phyloP scores from a whole-genome alignment of 2,888 invertebrate species.

The Neoitamus cyanurus region DNA sequence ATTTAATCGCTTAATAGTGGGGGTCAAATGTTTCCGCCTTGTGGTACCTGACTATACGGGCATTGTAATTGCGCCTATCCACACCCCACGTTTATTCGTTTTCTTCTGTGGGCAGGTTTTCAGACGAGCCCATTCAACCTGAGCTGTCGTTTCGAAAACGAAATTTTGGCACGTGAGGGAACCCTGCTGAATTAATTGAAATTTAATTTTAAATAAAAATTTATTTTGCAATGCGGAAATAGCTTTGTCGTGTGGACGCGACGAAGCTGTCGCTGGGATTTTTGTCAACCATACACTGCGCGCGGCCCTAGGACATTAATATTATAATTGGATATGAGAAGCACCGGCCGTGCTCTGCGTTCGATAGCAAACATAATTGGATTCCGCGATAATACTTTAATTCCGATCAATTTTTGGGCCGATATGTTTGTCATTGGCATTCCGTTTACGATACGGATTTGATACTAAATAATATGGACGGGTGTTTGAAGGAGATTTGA shows the following conservation, averaged over 20 bases:
- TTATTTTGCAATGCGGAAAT: neutral
- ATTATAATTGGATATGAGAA: conserved; percentile 37
- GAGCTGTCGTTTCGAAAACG: neutral
- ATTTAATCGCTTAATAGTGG: conserved; percentile 34
- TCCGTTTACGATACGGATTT: neutral
- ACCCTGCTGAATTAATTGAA: neutral
- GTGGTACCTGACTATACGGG: neutral
- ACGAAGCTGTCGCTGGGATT: neutral
- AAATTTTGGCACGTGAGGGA: neutral
- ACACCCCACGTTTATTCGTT: neutral
- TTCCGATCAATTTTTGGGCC: conserved; percentile 25
- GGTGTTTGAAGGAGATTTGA: neutral
- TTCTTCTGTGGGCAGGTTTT: neutral
- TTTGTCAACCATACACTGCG: neutral
- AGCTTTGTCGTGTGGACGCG: neutral
- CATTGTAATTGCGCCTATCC: neutral
- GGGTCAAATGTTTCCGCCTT: conserved; percentile 30
- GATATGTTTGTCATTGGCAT: conserved; percentile 16
- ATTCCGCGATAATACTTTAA: conserved; percentile 28
- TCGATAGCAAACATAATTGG: conserved; percentile 33
- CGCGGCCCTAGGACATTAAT: conserved; percentile 13
- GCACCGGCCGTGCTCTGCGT: conserved; percentile 2
- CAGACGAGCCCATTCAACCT: neutral
- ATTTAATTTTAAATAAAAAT: conserved; percentile 23
- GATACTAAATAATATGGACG: neutral